Conservation (phyloP, 2,888 invertebrate genomes). For the Noctua janthe region DNA sequence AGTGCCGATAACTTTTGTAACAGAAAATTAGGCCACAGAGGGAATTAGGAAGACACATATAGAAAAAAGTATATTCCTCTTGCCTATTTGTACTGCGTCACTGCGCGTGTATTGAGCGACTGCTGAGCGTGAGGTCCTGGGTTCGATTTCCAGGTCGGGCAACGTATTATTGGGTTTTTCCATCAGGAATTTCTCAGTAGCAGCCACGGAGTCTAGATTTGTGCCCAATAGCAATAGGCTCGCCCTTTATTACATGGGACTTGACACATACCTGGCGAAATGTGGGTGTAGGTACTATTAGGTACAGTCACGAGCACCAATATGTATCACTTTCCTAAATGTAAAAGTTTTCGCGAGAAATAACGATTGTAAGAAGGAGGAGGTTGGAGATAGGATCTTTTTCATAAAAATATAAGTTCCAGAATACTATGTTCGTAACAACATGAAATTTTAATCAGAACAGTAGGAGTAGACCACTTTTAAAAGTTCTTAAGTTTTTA, state of each 20-base stretch:
- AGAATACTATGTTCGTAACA: too few relatives aligned
- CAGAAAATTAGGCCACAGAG: neutral
- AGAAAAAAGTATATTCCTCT: neutral
- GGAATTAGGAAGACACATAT: neutral
- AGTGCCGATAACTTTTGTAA: neutral
- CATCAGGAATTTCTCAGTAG: neutral
- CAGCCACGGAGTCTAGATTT: neutral
- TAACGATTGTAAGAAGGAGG: too few relatives aligned
- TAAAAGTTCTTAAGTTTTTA: too few relatives aligned
- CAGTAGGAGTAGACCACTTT: too few relatives aligned
- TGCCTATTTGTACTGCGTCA: neutral
- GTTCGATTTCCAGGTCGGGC: neutral
- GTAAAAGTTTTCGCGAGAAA: too few relatives aligned
- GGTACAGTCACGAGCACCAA: neutral
- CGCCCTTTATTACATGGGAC: neutral
- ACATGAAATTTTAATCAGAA: too few relatives aligned
- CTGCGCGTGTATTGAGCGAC: neutral
- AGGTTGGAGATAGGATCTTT: too few relatives aligned
- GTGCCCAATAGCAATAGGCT: neutral
- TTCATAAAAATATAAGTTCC: too few relatives aligned
- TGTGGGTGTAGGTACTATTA: neutral
- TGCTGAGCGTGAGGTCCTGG: neutral
- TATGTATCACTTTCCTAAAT: too few relatives aligned
- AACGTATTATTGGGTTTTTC: neutral
- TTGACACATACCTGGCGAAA: neutral